Evolutionary conservation across 2,888 invertebrate species (phyloP), one percentile per base, ranked within the genome.

Genomic region (Heteromurus nitidus): DNA sequence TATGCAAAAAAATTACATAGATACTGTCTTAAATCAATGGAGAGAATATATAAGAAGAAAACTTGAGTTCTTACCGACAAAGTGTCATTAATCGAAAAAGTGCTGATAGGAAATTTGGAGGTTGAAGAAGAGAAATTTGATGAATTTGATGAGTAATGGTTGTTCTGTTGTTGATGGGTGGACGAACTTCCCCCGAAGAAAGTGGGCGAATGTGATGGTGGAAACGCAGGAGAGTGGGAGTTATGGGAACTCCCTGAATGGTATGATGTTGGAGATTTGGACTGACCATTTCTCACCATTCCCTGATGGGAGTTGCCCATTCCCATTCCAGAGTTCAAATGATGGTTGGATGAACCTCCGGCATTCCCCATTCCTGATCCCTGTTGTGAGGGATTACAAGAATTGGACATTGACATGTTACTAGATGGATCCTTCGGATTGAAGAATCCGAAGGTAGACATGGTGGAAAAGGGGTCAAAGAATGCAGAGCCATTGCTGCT

Each of bases 41-140:
- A n/a, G n/a, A n/a, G n/a, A n/a, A n/a, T n/a, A n/a, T n/a, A n/a
- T 13, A 42, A 42, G 42, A 42, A 42, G 42, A 42, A 42, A 42
- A 42, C 42, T 7, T 13, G 42, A 42, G 11, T 30, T 68, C 84
- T 83, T 70, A 82, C 84, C 80, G 84, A 84, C 16, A 85, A 62
- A 18, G 86, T 86, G 26, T 87, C 87, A 73, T 87, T 85, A 50
- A 87, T 85, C 50, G 85, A 86, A 77, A 87, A 87, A 7, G 86
- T 86, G 55, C 86, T 86, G 67, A 87, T 87, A 0, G 86, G 86
- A 58, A 87, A 87, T 58, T 84, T 47, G n/a, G 81, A 77, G 16
- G 82, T 62, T 50, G 76, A 75, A 7, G 83, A 80, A 3, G 74
- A 69, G 30, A 22, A 22, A 73, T 68, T 79, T 30, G 77, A 83